Evolutionary conservation across 2,888 invertebrate species (phyloP).

Genomic region (Ophioninae sp.): DNA sequence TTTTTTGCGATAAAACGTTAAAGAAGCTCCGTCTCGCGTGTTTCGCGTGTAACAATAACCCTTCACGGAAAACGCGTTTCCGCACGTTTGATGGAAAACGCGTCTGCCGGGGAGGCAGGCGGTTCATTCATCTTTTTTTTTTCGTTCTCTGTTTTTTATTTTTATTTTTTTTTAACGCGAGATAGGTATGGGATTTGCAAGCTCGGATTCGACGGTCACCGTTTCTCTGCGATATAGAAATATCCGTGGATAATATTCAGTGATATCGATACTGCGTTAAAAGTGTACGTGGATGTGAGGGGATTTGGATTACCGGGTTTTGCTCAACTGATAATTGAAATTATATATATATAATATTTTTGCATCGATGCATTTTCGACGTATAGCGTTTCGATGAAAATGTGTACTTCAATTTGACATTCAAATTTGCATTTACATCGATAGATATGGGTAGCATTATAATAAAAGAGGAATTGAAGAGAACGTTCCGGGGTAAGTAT

Average conservation of each 20-base stretch:
- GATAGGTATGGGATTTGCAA: not conserved
- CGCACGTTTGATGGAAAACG: not conserved
- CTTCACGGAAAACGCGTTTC: not conserved
- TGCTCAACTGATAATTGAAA: not conserved
- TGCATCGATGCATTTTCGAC: not conserved
- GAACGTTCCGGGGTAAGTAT: no score
- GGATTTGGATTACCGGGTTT: not conserved
- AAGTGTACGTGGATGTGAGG: not conserved
- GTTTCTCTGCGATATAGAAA: not conserved
- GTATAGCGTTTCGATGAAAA: not conserved
- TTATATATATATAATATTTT: not conserved
- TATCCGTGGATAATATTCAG: not conserved
- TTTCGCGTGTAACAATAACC: slow-evolving; percentile 19
- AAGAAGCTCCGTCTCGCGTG: slow-evolving; percentile 1
- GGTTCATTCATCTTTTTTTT: not conserved
- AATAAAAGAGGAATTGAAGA: no score
- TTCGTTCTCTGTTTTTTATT: not conserved
- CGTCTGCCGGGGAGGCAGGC: not conserved
- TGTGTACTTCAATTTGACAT: not conserved
- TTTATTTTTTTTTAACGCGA: not conserved
- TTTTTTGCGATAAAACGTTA: slow-evolving; percentile 26
- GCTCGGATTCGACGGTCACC: not conserved
- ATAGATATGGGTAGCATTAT: no score
- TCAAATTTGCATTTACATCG: not conserved
- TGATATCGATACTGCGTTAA: not conserved